Percentiles rank a stretch among this genome's conserved stretches.
Evolutionary conservation across 2,797 vertebrate species (phyloP).

Genomic region (Megaceryle alcyon): DNA sequence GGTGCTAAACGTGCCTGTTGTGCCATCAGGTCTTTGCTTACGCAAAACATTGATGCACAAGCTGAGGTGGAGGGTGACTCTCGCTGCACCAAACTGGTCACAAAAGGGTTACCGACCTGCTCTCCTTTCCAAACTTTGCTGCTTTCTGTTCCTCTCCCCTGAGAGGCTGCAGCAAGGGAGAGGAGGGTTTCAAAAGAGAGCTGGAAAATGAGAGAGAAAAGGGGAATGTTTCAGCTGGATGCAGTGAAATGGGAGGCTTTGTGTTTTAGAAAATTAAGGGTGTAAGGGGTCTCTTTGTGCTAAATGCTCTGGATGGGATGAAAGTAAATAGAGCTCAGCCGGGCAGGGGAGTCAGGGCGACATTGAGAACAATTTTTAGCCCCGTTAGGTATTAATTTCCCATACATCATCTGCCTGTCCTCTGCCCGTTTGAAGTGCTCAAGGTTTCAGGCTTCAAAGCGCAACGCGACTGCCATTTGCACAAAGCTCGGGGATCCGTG

Average conservation of each 20-base stretch:
- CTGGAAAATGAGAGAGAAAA: slow-evolving; percentile 7
- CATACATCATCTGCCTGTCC: slow-evolving; percentile 74
- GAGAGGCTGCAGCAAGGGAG: slow-evolving; percentile 2
- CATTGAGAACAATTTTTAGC: slow-evolving; percentile 72
- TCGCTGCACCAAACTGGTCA: background rate
- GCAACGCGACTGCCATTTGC: slow-evolving; percentile 49
- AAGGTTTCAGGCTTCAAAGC: slow-evolving; percentile 78
- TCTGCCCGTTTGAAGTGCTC: slow-evolving; percentile 77
- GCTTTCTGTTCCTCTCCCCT: background rate
- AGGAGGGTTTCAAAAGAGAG: slow-evolving; percentile 38
- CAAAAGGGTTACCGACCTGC: background rate
- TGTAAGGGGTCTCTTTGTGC: slow-evolving; percentile 52
- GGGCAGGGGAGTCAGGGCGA: slow-evolving; percentile 67
- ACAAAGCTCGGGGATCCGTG: slow-evolving; percentile 49
- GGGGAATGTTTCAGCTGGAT: slow-evolving; percentile 34
- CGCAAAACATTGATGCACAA: background rate
- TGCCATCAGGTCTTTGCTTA: background rate
- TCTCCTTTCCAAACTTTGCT: slow-evolving; percentile 35
- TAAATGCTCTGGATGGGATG: slow-evolving; percentile 60
- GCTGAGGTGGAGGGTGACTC: background rate
- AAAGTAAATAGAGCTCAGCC: slow-evolving; percentile 73
- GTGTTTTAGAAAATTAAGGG: slow-evolving; percentile 65
- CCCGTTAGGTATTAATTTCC: slow-evolving; percentile 79
- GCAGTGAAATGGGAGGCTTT: slow-evolving; percentile 60
- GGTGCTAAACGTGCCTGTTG: background rate